phyloP scores from a whole-genome alignment of 2,797 vertebrate species.

The Allobates femoralis region DNA sequence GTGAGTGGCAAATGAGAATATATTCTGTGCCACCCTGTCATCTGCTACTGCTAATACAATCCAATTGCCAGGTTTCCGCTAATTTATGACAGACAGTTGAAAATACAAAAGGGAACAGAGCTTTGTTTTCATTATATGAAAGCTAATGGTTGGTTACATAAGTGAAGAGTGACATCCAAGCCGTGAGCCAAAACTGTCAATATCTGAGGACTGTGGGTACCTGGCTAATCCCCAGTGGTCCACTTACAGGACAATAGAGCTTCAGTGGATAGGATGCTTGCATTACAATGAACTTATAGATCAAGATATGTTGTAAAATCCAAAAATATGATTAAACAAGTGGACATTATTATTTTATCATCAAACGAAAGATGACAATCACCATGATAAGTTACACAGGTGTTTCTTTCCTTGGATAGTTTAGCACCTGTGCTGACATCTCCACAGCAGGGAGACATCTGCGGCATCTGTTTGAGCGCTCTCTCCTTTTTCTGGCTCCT shows the following conservation, averaged over 20 bases:
- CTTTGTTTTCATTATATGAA: slow-evolving; percentile 41
- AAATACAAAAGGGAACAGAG: slow-evolving; percentile 41
- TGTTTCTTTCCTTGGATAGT: too few relatives aligned
- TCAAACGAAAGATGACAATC: too few relatives aligned
- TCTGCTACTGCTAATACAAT: slow-evolving; percentile 57
- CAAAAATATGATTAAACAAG: background rate
- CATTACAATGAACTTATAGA: slow-evolving; percentile 17
- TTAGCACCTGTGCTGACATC: too few relatives aligned
- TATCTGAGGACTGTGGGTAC: background rate
- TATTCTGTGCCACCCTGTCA: slow-evolving; percentile 58
- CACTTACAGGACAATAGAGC: slow-evolving; percentile 9
- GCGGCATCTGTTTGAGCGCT: too few relatives aligned
- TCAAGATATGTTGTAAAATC: background rate
- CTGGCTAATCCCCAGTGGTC: slow-evolving; percentile 3
- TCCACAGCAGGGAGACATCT: too few relatives aligned
- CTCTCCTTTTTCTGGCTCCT: too few relatives aligned
- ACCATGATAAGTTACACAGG: too few relatives aligned
- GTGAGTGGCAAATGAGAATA: slow-evolving; percentile 61
- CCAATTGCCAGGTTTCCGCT: slow-evolving; percentile 55
- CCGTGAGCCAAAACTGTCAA: slow-evolving; percentile 11
- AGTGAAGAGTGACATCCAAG: slow-evolving; percentile 12
- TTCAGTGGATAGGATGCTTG: background rate
- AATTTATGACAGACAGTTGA: slow-evolving; percentile 58
- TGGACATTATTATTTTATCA: too few relatives aligned
- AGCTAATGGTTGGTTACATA: slow-evolving; percentile 17